Evolutionary conservation across 2,888 invertebrate genomes (phyloP).

Genomic region (Oxystoma pomonae): DNA sequence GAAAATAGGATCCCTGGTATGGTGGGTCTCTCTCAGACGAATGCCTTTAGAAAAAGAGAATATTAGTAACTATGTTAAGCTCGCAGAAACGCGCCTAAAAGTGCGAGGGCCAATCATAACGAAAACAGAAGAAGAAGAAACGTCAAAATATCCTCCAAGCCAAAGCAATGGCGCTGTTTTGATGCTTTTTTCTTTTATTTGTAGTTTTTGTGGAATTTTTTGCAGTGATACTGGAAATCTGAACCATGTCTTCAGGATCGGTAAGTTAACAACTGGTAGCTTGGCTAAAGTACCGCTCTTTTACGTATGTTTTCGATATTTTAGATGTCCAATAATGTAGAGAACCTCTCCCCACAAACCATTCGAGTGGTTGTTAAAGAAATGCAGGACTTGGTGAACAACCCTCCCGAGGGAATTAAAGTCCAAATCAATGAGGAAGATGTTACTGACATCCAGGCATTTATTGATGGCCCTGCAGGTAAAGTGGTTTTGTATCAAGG

Average conservation of each 20-base stretch:
- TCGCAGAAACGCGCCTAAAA: no score
- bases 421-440: constrained; percentile 87
- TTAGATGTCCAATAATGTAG: constrained; percentile 80
- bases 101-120: no score
- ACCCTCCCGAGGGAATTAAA: constrained; percentile 89
- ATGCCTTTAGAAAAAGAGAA: no score
- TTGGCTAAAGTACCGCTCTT: no score
- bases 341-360: constrained; percentile 92
- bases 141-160: background rate
- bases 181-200: background rate
- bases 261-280: background rate
- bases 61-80: no score
- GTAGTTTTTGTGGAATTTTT: background rate
- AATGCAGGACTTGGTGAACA: constrained; percentile 74
- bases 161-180: background rate
- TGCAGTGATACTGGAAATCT: background rate
- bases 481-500: constrained; percentile 13
- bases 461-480: constrained; percentile 78
- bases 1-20: no score
- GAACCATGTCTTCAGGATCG: background rate
- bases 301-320: constrained; percentile 44
- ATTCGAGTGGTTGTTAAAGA: constrained; percentile 84
- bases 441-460: constrained; percentile 89
- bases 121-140: no score
- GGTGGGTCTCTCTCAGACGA: no score